phyloP scores from a whole-genome alignment of 23 tunicate species.

The Ascidia mentula region DNA sequence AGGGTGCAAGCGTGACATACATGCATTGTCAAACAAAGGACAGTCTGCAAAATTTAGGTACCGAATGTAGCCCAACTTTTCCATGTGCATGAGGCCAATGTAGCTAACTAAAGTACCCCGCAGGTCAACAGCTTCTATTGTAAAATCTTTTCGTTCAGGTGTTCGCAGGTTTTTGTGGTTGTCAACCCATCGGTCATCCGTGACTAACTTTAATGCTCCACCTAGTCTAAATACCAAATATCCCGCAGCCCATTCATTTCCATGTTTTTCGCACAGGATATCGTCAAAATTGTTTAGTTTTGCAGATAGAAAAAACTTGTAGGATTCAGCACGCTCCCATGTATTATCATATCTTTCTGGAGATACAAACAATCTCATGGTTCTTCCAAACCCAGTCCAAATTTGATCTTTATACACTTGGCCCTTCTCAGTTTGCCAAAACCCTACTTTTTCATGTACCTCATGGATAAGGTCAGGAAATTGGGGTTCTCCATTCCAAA shows the following conservation, averaged over 20 bases:
- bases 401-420: conserved; percentile 13
- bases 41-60: conserved; percentile 67
- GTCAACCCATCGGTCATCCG: conserved; percentile 78
- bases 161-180: conserved; percentile 33
- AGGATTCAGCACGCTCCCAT: conserved; percentile 13
- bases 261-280: conserved; percentile 14
- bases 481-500: not conserved
- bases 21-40: conserved; percentile 37
- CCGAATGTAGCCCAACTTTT: conserved; percentile 40
- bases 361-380: conserved; percentile 11
- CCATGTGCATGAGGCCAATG: conserved; percentile 36
- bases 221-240: conserved; percentile 39
- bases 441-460: not conserved
- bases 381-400: conserved; percentile 28
- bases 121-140: conserved; percentile 55
- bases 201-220: conserved; percentile 59
- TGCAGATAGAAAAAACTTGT: not conserved
- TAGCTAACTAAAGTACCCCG: conserved; percentile 28
- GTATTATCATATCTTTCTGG: conserved; percentile 39
- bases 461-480: not conserved
- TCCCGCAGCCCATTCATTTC: conserved; percentile 63
- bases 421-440: conserved; percentile 30
- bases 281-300: conserved; percentile 15
- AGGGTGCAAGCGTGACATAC: conserved; percentile 40
- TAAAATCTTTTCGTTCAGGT: conserved; percentile 55